These are phyloP conservation scores for Antennarius striatus DNA, from an alignment of 2,113 vertebrate species.

Conservation along the genomic window DNA sequence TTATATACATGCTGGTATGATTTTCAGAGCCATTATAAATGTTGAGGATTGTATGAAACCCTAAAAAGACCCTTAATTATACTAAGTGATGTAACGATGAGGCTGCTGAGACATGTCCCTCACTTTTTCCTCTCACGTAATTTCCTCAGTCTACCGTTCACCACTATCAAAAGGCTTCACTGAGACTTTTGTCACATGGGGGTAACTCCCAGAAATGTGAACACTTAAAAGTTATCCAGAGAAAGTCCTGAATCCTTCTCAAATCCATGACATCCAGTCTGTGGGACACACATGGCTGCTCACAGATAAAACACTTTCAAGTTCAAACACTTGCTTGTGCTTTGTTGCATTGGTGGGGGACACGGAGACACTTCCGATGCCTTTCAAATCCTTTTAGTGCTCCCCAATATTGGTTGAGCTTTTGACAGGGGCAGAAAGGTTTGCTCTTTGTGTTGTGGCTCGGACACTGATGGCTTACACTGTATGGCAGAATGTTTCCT, in stretches of 20 bases:
- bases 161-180: conserved; percentile 51
- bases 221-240: conserved; percentile 60
- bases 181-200: conserved; percentile 64
- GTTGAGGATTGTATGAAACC: not conserved
- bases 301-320: conserved; percentile 67
- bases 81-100: conserved; percentile 6
- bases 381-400: conserved; percentile 65
- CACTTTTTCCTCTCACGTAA: conserved; percentile 22
- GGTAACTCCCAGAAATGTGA: conserved; percentile 59
- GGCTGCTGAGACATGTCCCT: conserved; percentile 33
- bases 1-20: not conserved
- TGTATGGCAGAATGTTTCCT: conserved; percentile 20
- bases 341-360: conserved; percentile 60
- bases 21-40: not conserved
- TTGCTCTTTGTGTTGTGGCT: conserved; percentile 40
- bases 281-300: conserved; percentile 67
- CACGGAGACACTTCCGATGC: conserved; percentile 70
- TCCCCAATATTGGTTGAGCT: conserved; percentile 51
- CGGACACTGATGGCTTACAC: conserved; percentile 6
- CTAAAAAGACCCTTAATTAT: not conserved
- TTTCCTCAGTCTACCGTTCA: conserved; percentile 51
- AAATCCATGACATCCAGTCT: conserved; percentile 63
- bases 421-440: conserved; percentile 44
- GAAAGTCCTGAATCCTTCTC: conserved; percentile 53
- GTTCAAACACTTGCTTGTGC: conserved; percentile 67